Conservation (phyloP, 1,140 invertebrate species). For the Eriosoma lanigerum region DNA sequence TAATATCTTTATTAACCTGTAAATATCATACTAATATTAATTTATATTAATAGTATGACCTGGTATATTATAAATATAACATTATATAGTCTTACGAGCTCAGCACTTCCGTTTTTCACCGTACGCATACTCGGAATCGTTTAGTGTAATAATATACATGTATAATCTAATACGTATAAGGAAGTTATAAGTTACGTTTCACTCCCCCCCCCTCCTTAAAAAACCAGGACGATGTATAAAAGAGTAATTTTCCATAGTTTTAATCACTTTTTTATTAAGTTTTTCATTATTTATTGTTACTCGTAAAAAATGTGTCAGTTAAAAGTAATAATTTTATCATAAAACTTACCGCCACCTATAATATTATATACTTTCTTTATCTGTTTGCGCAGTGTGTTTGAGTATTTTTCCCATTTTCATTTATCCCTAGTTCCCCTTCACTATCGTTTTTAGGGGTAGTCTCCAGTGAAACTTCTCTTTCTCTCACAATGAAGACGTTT, state of each 20-base stretch:
- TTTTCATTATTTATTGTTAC: neutral
- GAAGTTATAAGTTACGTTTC: constrained; percentile 10
- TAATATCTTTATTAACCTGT: too few species aligned
- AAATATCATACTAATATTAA: constrained; percentile 45
- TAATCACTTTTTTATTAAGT: neutral
- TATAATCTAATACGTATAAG: too few species aligned
- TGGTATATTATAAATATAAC: constrained; percentile 14
- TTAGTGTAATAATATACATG: constrained; percentile 5
- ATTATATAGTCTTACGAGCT: constrained; percentile 34
- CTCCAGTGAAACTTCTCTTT: too few species aligned
- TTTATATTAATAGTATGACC: constrained; percentile 34
- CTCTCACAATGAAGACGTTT: too few species aligned
- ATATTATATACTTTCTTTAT: too few species aligned
- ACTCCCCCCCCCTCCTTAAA: neutral
- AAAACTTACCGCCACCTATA: neutral
- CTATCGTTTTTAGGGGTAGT: too few species aligned
- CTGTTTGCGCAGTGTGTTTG: too few species aligned
- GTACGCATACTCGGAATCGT: neutral
- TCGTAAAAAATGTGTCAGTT: neutral
- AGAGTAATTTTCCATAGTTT: neutral
- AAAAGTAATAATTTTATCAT: constrained; percentile 18
- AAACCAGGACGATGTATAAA: neutral
- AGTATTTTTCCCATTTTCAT: neutral
- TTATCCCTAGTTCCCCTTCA: neutral
- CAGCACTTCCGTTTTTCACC: constrained; percentile 18